Evolutionary conservation across 2,888 invertebrate genomes (phyloP).

Genomic region (Leucozona laternaria): DNA sequence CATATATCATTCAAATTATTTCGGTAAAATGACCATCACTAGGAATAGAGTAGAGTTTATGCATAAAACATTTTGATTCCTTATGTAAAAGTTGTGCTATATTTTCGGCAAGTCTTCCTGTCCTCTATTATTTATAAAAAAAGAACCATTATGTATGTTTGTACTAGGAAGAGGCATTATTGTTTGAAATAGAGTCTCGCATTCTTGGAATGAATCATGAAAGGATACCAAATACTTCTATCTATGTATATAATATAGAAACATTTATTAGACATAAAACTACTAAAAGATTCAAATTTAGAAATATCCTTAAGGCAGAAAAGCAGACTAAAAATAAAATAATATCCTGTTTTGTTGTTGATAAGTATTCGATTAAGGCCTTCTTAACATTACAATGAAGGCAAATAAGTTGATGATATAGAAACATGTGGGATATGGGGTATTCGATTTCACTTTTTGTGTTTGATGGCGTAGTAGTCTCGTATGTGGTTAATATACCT

Average conservation of each 20-base stretch:
- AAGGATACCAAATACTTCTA: neutral
- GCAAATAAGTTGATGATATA: neutral
- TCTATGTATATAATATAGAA: too few relatives aligned
- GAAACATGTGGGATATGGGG: neutral
- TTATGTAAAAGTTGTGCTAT: slow-evolving; percentile 3
- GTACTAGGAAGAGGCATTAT: neutral
- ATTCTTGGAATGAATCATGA: neutral
- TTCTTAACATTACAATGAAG: neutral
- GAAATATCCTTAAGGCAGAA: neutral
- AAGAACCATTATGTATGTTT: neutral
- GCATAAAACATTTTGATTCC: slow-evolving; percentile 9
- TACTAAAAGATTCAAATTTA: neutral
- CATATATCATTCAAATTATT: slow-evolving; percentile 21
- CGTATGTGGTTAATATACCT: too few relatives aligned
- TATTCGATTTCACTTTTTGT: too few relatives aligned
- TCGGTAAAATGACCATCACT: neutral
- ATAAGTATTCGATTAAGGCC: neutral
- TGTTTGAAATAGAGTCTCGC: neutral
- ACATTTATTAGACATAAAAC: neutral
- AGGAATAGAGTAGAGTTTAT: neutral
- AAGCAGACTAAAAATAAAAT: neutral
- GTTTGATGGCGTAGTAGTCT: too few relatives aligned
- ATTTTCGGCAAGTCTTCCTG: neutral
- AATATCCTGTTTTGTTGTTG: neutral
- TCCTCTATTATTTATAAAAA: neutral